Evolutionary conservation across 1,140 invertebrate genomes (phyloP).

Genomic region (Sarcophaga peregrina): DNA sequence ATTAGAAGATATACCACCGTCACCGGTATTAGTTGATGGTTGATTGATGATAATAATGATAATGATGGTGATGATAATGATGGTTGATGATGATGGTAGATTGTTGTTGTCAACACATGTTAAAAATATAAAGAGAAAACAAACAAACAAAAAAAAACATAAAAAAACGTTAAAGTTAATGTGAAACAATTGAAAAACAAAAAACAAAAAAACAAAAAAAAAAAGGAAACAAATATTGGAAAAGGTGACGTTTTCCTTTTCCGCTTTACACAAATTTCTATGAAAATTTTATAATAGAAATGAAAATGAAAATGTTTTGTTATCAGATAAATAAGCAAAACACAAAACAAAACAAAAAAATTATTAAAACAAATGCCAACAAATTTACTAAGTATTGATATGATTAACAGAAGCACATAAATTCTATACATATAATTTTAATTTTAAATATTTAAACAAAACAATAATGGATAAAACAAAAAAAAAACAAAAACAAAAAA

Average conservation of each 20-base stretch:
- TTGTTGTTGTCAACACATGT: slow-evolving; percentile 8
- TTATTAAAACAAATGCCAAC: slow-evolving; percentile 31
- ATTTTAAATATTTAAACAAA: slow-evolving; percentile 17
- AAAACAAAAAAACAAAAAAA: no score
- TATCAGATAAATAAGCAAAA: background rate
- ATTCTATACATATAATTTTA: slow-evolving; percentile 3
- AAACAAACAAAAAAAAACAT: background rate
- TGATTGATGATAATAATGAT: background rate
- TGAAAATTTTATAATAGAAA: background rate
- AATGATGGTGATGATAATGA: background rate
- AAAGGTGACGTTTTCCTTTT: background rate
- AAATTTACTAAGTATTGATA: slow-evolving; percentile 41
- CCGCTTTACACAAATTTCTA: slow-evolving; percentile 1
- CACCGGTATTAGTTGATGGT: slow-evolving; percentile 37
- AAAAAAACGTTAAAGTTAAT: background rate
- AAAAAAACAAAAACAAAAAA: slow-evolving; percentile 28
- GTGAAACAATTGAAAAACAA: no score
- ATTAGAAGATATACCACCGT: slow-evolving; percentile 43
- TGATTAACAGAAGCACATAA: slow-evolving; percentile 31
- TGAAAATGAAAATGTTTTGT: background rate
- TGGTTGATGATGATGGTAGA: background rate
- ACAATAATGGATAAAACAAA: slow-evolving; percentile 5
- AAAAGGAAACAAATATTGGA: no score
- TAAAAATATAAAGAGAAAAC: background rate
- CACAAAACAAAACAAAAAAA: background rate